A percentile compares a stretch with the other conserved stretches of the same genome.
phyloP scores from a whole-genome alignment of 1,140 invertebrate species.

The Steinernema feltiae region DNA sequence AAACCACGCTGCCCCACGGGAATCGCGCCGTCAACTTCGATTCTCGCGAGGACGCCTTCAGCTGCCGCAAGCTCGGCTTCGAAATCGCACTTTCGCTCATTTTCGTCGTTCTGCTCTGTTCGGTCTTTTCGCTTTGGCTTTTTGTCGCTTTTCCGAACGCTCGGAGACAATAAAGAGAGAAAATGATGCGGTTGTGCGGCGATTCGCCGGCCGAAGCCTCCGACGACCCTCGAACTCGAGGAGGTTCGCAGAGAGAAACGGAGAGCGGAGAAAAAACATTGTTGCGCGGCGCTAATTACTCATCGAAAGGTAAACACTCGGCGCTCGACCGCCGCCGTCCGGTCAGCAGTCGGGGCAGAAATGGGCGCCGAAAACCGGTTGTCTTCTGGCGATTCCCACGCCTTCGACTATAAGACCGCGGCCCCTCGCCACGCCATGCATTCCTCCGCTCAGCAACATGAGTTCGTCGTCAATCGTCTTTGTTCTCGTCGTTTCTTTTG shows the following conservation, averaged over 20 bases:
- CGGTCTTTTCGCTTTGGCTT: neutral
- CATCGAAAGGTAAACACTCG: neutral
- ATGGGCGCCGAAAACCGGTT: neutral
- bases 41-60: neutral
- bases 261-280: neutral
- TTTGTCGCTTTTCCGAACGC: neutral
- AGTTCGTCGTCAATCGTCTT: neutral
- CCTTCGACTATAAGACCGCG: neutral
- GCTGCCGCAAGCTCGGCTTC: neutral
- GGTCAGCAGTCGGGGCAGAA: neutral
- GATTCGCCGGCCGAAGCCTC: no score
- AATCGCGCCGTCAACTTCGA: constrained; percentile 7
- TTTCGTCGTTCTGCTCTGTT: neutral
- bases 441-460: neutral
- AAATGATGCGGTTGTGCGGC: no score
- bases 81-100: neutral
- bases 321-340: neutral
- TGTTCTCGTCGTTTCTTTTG: neutral
- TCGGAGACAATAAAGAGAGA: neutral
- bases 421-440: neutral
- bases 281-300: neutral
- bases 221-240: neutral
- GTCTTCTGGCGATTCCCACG: neutral
- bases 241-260: neutral
- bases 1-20: no score